A percentile compares a stretch with the other conserved stretches of the same genome.
phyloP scores from a whole-genome alignment of 2,888 invertebrate genomes.

The Chrysomela aeneicollis region DNA sequence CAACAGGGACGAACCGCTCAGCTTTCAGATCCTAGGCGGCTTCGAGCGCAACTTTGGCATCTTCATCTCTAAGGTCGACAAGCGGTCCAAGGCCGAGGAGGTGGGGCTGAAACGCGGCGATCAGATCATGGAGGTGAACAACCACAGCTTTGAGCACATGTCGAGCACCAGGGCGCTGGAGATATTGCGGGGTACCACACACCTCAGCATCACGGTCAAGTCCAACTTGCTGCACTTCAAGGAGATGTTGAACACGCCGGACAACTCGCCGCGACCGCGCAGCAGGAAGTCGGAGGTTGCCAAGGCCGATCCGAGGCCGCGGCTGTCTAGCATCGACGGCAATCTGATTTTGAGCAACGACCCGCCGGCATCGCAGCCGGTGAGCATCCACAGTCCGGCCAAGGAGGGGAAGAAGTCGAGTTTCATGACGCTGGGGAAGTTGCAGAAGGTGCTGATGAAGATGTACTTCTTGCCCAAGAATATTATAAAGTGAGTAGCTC shows the following conservation, averaged over 20 bases:
- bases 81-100: slow-evolving; percentile 92
- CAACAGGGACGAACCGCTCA: slow-evolving; percentile 90
- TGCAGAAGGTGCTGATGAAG: slow-evolving; percentile 86
- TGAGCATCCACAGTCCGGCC: slow-evolving; percentile 70
- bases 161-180: slow-evolving; percentile 91
- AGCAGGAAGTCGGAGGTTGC: slow-evolving; percentile 68
- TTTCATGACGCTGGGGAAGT: slow-evolving; percentile 87
- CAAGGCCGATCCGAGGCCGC: slow-evolving; percentile 74
- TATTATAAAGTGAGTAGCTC: slow-evolving; percentile 65
- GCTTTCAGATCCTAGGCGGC: slow-evolving; percentile 94
- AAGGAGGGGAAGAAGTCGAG: slow-evolving; percentile 69
- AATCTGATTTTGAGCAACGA: slow-evolving; percentile 54
- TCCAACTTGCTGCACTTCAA: slow-evolving; percentile 92
- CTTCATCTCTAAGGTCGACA: slow-evolving; percentile 93
- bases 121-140: slow-evolving; percentile 97
- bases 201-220: slow-evolving; percentile 95
- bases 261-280: slow-evolving; percentile 81
- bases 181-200: slow-evolving; percentile 91
- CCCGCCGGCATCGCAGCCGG: slow-evolving; percentile 64
- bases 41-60: slow-evolving; percentile 87
- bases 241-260: slow-evolving; percentile 78
- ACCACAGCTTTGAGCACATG: slow-evolving; percentile 94
- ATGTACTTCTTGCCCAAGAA: slow-evolving; percentile 91
- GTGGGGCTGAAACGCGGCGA: slow-evolving; percentile 96
- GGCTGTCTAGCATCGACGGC: slow-evolving; percentile 80